Base-by-base conservation (phyloP, 2,888 invertebrate species). In the Tridacna crocea region DNA sequence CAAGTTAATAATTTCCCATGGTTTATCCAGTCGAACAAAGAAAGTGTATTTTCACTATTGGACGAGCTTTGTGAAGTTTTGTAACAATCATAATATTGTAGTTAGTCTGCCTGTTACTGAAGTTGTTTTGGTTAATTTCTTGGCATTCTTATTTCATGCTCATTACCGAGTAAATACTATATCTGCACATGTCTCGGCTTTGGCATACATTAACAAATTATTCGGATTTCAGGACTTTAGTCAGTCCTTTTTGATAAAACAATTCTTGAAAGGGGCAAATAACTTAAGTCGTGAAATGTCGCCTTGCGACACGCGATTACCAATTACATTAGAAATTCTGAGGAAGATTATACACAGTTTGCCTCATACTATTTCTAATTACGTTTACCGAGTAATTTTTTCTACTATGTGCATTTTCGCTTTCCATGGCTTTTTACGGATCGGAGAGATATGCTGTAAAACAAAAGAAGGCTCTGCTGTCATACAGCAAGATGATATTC, bases 251-350 rank as follows among this genome's bases (percentile, higher is more conserved):
- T 63, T 75, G 12, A n/a, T 75, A 11, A 60, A 61, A 46, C 75
- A 75, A 22, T 75, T 75, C 24, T 13, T 75, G 17, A 75, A 75
- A 61, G 75, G 75, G 11, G 60, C 63, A 13, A 73, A 47, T 75
- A 65, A 65, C 27, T 26, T 65, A 11, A 8, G 65, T 26, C 26
- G 12, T n/a, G n/a, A n/a, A 12, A 26, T 15, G 11, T 8, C 24
- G 27, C 11, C 11, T 26, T 11, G 11, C 8, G 65, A 65, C 65
- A 65, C 65, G 13, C 24, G 65, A 60, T 60, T 60, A 60, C 60
- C 60, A 10, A 60, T 60, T 8, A 60, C 60, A 8, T 19, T 60
- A 8, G n/a, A 60, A n/a, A 60, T 60, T 13, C 22, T 60, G n/a
- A 11, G n/a, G 60, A 60, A 60, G n/a, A 60, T 60, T 60, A 22